These are phyloP conservation scores for Cotesia congregata DNA, from an alignment of 2,888 invertebrate species.

Conservation along the genomic window DNA sequence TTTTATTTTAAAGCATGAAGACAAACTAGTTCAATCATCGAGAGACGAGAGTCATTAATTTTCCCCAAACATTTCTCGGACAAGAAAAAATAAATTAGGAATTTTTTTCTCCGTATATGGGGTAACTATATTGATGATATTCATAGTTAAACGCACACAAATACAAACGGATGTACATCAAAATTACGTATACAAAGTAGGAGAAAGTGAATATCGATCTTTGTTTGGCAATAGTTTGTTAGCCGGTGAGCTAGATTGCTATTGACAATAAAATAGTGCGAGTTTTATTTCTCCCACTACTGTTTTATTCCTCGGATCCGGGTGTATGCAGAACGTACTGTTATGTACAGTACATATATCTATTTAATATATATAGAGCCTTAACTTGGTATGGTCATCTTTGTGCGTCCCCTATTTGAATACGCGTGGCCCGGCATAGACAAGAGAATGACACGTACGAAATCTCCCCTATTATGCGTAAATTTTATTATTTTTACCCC, in stretches of 20 bases:
- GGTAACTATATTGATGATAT: not conserved
- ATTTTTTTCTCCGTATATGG: not conserved
- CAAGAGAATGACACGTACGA: conserved; percentile 49
- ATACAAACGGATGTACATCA: not conserved
- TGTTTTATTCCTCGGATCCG: not conserved
- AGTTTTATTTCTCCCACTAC: not conserved
- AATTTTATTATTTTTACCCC: conserved; percentile 71
- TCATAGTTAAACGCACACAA: not conserved
- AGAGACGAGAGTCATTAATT: not conserved
- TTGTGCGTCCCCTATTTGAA: conserved; percentile 43
- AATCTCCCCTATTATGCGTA: conserved; percentile 68
- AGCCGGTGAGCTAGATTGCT: not conserved
- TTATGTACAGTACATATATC: too few relatives aligned
- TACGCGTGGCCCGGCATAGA: conserved; percentile 45
- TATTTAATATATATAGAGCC: too few relatives aligned
- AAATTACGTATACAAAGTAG: not conserved
- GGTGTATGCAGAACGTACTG: too few relatives aligned
- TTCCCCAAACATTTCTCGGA: not conserved
- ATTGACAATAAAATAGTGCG: not conserved
- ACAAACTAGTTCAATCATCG: not conserved
- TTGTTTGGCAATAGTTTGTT: too few relatives aligned
- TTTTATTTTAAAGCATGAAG: not conserved
- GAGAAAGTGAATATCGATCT: not conserved
- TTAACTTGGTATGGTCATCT: conserved; percentile 25
- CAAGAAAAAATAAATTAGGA: not conserved